Evolutionary conservation across 2,113 vertebrate genomes (phyloP).

Genomic region (Athene cunicularia): DNA sequence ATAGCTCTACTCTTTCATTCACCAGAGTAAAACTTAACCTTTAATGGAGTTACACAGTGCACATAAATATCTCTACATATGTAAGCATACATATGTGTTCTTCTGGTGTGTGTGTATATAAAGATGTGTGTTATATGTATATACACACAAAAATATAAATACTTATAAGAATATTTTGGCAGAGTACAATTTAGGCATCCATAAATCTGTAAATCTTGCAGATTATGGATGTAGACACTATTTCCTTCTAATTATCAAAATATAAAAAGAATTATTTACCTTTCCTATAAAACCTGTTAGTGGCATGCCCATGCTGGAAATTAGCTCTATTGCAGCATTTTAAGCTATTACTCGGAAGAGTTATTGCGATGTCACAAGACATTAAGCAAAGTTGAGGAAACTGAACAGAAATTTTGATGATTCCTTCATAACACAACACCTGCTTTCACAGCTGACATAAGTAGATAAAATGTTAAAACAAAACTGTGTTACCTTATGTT

Average conservation of each 20-base stretch:
- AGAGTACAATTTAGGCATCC: background rate
- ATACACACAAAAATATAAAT: background rate
- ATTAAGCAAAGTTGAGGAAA: background rate
- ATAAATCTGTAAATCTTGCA: background rate
- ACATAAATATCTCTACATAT: background rate
- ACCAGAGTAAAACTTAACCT: background rate
- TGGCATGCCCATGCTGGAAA: background rate
- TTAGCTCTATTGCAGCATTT: background rate
- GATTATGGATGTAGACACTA: background rate
- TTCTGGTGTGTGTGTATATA: background rate
- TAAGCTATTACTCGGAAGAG: background rate
- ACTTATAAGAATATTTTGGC: background rate
- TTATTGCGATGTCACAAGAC: background rate
- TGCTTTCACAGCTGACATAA: background rate
- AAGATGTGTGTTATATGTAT: background rate
- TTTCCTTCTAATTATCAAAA: background rate
- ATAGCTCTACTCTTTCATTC: background rate
- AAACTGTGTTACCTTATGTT: background rate
- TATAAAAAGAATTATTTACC: background rate
- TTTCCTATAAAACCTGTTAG: background rate
- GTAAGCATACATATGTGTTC: background rate
- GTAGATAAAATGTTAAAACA: background rate
- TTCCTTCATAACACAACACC: background rate
- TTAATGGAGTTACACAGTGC: background rate
- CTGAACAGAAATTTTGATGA: background rate